A percentile compares a stretch with the other conserved stretches of the same genome.
Evolutionary conservation across 2,888 invertebrate species (phyloP).

Genomic region (Aspidapion aeneum): DNA sequence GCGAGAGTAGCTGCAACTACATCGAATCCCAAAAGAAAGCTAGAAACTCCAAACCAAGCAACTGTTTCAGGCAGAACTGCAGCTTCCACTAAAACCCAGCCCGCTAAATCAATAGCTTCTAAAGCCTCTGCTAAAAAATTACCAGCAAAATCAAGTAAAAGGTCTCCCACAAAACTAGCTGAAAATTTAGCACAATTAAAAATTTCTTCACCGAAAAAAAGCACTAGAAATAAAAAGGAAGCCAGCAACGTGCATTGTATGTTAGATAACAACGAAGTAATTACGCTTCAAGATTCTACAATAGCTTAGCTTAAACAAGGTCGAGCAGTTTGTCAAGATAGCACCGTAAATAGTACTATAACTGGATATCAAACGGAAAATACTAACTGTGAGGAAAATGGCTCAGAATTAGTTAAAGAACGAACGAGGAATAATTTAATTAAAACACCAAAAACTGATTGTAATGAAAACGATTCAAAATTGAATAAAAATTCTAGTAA

Average conservation of each 20-base stretch:
- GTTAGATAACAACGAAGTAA: background rate
- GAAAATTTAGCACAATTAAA: background rate
- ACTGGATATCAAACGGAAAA: background rate
- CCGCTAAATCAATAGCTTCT: background rate
- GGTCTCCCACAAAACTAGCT: background rate
- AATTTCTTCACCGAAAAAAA: background rate
- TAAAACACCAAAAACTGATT: too few relatives aligned
- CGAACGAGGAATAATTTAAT: too few relatives aligned
- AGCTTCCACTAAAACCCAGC: too few relatives aligned
- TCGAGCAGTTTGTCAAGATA: background rate
- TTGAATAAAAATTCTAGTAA: too few relatives aligned
- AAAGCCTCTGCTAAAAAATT: background rate
- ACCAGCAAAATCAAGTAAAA: background rate
- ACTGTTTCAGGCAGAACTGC: background rate
- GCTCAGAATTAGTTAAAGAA: too few relatives aligned
- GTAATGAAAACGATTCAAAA: too few relatives aligned
- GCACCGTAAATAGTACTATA: background rate
- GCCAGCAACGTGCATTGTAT: background rate
- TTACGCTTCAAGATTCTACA: background rate
- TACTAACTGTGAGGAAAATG: too few relatives aligned
- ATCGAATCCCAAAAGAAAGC: background rate
- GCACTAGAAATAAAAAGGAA: background rate
- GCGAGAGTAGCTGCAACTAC: too few relatives aligned
- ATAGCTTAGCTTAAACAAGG: background rate
- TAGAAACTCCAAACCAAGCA: background rate